Conservation (phyloP, 2,888 invertebrate genomes). For the Alloscopus bannaensis region DNA sequence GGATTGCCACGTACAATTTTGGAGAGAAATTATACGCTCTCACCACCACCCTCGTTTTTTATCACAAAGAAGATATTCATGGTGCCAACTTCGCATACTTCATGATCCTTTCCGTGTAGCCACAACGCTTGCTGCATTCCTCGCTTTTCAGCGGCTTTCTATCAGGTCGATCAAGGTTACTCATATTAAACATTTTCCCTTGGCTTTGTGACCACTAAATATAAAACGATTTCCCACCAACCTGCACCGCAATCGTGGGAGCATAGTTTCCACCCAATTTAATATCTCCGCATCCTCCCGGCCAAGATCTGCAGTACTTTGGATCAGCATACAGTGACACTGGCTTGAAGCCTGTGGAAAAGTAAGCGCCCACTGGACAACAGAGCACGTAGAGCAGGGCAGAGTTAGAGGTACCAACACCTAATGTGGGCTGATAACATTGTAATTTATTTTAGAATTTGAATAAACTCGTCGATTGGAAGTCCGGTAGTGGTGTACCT, state of each 20-base stretch:
- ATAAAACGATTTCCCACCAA: constrained; percentile 70
- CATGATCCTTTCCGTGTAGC: constrained; percentile 94
- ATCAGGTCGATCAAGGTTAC: no score
- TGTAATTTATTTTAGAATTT: constrained; percentile 12
- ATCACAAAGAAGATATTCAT: constrained; percentile 97
- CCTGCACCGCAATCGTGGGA: constrained; percentile 87
- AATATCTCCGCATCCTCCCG: constrained; percentile 91
- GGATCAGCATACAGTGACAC: constrained; percentile 96
- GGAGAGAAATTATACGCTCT: constrained; percentile 71
- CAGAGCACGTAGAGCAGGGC: constrained; percentile 93
- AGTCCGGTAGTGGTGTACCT: no score
- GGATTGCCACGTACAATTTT: no score
- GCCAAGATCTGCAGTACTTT: constrained; percentile 85
- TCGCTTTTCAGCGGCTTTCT: constrained; percentile 83
- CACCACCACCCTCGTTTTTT: constrained; percentile 93
- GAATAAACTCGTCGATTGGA: neutral
- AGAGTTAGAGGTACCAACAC: constrained; percentile 90
- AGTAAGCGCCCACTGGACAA: constrained; percentile 96
- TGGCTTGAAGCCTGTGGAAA: constrained; percentile 83
- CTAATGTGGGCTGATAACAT: constrained; percentile 87
- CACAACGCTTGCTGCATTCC: constrained; percentile 97
- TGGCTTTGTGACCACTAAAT: neutral
- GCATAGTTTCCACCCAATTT: constrained; percentile 98
- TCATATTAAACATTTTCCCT: neutral
- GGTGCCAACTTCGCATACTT: constrained; percentile 97